Conservation (phyloP, 2,888 invertebrate species). For the Hololepta plana region DNA sequence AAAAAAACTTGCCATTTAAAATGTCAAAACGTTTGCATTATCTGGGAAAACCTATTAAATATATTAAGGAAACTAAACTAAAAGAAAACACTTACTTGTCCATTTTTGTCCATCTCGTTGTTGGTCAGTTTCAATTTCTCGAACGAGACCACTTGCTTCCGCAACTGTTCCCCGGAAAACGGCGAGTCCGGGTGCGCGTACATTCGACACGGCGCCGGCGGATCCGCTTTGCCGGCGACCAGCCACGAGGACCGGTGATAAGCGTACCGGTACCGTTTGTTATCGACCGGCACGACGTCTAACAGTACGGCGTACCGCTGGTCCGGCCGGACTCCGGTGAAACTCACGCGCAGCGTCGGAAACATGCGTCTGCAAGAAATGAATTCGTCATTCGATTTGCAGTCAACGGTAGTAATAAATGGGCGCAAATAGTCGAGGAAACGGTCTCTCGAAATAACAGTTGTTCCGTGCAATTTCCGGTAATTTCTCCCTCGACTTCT, state of each 20-base stretch:
- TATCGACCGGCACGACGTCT: conserved; percentile 94
- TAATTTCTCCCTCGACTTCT: no score
- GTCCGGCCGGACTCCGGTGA: conserved; percentile 66
- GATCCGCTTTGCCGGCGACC: conserved; percentile 96
- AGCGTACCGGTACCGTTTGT: conserved; percentile 91
- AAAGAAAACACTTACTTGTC: conserved; percentile 70
- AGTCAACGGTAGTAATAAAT: no score
- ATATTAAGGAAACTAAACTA: conserved; percentile 2
- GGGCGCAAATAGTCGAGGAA: no score
- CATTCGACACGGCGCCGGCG: conserved; percentile 80
- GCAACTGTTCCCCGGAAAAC: conserved; percentile 84
- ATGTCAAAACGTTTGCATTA: no score
- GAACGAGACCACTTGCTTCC: conserved; percentile 93
- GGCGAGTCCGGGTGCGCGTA: conserved; percentile 96
- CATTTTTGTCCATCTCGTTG: conserved; percentile 92
- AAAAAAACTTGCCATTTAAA: no score
- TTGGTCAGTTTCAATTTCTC: conserved; percentile 98
- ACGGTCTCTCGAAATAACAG: no score
- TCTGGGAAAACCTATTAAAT: conserved; percentile 6
- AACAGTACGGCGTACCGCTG: conserved; percentile 83
- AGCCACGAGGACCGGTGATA: conserved; percentile 97
- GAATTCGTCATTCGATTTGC: no score
- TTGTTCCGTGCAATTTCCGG: no score
- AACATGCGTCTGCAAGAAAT: conserved; percentile 81
- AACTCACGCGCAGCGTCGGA: conserved; percentile 88